These are phyloP conservation scores for Galerucella pusilla DNA, from an alignment of 2,888 invertebrate species.

Conservation along the genomic window DNA sequence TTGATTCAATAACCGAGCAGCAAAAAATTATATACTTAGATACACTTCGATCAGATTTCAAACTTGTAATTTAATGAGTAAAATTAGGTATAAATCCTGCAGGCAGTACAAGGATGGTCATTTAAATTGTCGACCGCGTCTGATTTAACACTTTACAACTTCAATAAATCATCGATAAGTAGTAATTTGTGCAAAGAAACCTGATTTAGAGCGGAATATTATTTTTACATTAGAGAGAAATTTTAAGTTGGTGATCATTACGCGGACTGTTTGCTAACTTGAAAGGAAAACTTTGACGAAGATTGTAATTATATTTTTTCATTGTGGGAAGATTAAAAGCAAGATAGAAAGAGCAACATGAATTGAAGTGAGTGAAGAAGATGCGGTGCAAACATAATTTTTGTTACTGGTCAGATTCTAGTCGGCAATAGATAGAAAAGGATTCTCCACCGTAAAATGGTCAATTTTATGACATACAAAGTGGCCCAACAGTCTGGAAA, in stretches of 20 bases:
- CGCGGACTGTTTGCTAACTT: background rate
- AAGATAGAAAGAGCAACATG: too few species aligned
- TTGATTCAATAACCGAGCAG: background rate
- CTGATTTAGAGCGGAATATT: background rate
- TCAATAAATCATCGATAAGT: background rate
- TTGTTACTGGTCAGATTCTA: too few species aligned
- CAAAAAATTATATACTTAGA: conserved; percentile 2
- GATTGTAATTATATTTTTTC: background rate
- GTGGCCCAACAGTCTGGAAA: too few species aligned
- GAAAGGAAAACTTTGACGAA: background rate
- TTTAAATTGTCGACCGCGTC: background rate
- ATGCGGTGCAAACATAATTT: too few species aligned
- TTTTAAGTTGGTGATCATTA: background rate
- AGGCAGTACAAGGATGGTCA: conserved; percentile 1
- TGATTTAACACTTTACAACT: conserved; percentile 3
- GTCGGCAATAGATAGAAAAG: too few species aligned
- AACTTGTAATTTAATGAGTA: background rate
- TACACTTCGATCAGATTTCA: background rate
- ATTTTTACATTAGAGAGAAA: background rate
- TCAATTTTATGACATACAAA: too few species aligned
- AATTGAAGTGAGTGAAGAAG: too few species aligned
- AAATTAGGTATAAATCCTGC: background rate
- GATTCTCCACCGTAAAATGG: too few species aligned
- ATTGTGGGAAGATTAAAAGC: background rate
- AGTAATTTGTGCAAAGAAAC: background rate